These are phyloP conservation scores for Zoanthus gigantus DNA, from an alignment of 92 coral and sea anemone genomes.

Conservation along the genomic window DNA sequence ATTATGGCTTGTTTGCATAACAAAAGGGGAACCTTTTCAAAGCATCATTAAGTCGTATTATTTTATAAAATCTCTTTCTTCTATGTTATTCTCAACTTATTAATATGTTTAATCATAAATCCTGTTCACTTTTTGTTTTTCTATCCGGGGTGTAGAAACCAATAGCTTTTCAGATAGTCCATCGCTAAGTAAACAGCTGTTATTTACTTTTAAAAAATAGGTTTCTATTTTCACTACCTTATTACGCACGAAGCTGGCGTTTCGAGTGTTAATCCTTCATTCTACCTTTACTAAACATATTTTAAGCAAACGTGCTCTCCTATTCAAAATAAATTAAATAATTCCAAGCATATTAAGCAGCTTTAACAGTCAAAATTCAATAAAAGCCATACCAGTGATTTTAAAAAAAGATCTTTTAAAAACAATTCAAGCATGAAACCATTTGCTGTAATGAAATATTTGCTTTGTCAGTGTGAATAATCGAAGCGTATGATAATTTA, in stretches of 20 bases:
- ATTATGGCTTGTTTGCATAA: not conserved
- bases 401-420: no score
- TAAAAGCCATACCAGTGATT: no score
- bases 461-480: no score
- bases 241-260: not conserved
- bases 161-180: not conserved
- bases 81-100: not conserved
- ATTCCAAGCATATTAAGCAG: no score
- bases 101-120: not conserved
- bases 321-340: no score
- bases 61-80: not conserved
- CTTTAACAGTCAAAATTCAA: no score
- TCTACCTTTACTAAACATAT: no score
- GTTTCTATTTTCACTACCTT: not conserved
- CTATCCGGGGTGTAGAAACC: not conserved
- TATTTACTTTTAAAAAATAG: not conserved
- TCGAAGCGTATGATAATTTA: no score
- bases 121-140: not conserved
- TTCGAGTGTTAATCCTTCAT: no score
- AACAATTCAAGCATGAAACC: no score
- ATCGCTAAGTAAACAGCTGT: not conserved
- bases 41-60: not conserved
- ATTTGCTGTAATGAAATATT: no score
- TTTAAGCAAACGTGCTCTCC: no score
- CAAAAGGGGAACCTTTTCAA: not conserved